Evolutionary conservation across 2,797 vertebrate genomes (phyloP).

Genomic region (Aplochiton taeniatus): DNA sequence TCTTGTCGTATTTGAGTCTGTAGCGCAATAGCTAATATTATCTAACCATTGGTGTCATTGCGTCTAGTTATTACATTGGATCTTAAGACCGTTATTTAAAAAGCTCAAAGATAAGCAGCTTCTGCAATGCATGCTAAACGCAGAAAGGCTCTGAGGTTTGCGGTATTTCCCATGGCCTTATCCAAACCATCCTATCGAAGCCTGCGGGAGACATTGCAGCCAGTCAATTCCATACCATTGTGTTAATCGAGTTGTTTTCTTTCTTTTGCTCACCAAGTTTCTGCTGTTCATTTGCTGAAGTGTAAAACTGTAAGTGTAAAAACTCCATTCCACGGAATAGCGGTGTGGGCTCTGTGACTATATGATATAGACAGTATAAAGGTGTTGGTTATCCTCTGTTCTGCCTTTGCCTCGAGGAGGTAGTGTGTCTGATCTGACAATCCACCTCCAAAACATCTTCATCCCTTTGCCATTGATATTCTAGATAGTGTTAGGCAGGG

Average conservation of each 20-base stretch:
- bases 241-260: slow-evolving; percentile 54
- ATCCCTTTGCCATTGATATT: slow-evolving; percentile 54
- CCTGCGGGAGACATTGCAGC: slow-evolving; percentile 50
- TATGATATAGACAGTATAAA: slow-evolving; percentile 46
- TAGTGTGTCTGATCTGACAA: slow-evolving; percentile 74
- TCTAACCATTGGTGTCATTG: slow-evolving; percentile 56
- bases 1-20: too few species aligned
- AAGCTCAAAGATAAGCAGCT: slow-evolving; percentile 44
- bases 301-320: slow-evolving; percentile 59
- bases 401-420: slow-evolving; percentile 56
- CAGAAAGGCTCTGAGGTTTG: slow-evolving; percentile 28
- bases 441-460: slow-evolving; percentile 65
- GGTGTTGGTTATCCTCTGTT: slow-evolving; percentile 62
- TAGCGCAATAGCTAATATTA: slow-evolving; percentile 37
- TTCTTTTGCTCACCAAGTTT: slow-evolving; percentile 46
- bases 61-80: slow-evolving; percentile 44
- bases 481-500: slow-evolving; percentile 39
- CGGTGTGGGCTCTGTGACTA: slow-evolving; percentile 51
- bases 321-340: slow-evolving; percentile 49
- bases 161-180: slow-evolving; percentile 57
- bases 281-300: slow-evolving; percentile 49
- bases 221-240: slow-evolving; percentile 53
- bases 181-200: slow-evolving; percentile 47
- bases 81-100: slow-evolving; percentile 37
- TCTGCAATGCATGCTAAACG: slow-evolving; percentile 51